Evolutionary conservation across 2,113 vertebrate species (phyloP).

Genomic region (Urocitellus parryii): DNA sequence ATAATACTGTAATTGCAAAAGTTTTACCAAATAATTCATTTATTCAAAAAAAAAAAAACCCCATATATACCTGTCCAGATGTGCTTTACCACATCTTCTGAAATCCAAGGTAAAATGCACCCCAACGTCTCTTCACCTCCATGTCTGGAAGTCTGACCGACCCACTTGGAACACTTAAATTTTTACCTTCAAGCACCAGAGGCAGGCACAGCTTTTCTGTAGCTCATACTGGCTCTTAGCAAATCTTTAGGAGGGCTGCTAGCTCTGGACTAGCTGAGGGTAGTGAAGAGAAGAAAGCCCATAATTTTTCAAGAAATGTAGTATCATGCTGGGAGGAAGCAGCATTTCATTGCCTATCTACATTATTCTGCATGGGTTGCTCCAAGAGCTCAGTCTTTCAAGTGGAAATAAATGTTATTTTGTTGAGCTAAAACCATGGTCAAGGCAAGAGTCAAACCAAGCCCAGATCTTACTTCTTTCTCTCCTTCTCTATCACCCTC

Average conservation of each 20-base stretch:
- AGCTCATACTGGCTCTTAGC: background rate
- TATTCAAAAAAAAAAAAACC: slow-evolving; percentile 1
- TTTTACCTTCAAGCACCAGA: background rate
- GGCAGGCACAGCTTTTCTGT: background rate
- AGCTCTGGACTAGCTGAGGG: background rate
- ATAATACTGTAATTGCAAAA: background rate
- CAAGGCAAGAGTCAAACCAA: background rate
- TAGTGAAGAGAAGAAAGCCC: background rate
- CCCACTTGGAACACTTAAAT: no score
- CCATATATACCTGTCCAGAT: background rate
- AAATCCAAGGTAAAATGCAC: background rate
- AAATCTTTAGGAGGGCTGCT: background rate
- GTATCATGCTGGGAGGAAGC: background rate
- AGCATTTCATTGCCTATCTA: background rate
- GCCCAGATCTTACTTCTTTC: background rate
- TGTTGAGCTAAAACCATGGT: background rate
- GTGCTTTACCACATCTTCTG: background rate
- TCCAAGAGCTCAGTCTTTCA: background rate
- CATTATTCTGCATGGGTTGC: background rate
- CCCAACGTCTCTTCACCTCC: background rate
- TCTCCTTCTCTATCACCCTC: background rate
- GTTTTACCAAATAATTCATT: background rate
- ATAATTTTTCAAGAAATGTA: background rate
- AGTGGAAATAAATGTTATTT: background rate
- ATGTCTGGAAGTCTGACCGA: background rate